Evolutionary conservation across 2,888 invertebrate species (phyloP).

Genomic region (Lasius platythorax): DNA sequence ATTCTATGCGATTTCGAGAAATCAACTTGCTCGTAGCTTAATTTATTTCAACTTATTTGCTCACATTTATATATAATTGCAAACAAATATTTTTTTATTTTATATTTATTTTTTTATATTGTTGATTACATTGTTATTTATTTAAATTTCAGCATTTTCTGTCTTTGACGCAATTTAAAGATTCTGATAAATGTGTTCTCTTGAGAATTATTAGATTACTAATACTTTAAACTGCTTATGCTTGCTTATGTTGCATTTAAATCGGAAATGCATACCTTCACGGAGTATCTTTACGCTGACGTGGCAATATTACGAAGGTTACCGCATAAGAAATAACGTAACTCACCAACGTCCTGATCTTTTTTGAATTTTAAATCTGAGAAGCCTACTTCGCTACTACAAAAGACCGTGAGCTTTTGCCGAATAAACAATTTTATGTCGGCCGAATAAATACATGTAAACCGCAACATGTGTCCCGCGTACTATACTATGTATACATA

Average conservation of each 20-base stretch:
- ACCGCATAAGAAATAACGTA: background rate
- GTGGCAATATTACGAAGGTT: background rate
- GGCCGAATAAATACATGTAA: constrained; percentile 61
- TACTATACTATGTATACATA: no score
- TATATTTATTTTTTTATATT: background rate
- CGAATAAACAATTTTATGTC: constrained; percentile 64
- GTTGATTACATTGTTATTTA: background rate
- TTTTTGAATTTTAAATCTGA: background rate
- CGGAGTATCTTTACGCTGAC: background rate
- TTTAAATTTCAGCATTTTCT: background rate
- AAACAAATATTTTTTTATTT: constrained; percentile 2
- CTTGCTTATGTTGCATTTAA: background rate
- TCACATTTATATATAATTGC: background rate
- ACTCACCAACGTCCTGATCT: background rate
- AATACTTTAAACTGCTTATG: background rate
- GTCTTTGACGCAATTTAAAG: background rate
- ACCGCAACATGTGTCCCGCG: background rate
- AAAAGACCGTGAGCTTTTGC: constrained; percentile 14
- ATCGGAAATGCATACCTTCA: background rate
- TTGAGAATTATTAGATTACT: background rate
- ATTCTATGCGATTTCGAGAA: background rate
- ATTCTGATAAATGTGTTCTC: background rate
- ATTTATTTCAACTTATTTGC: background rate
- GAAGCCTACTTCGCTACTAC: background rate
- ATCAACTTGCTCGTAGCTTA: background rate